A percentile compares a stretch with the other conserved stretches of the same genome.
Conservation (phyloP, 2,888 invertebrate genomes). For the Scaptomyza polygonia region DNA sequence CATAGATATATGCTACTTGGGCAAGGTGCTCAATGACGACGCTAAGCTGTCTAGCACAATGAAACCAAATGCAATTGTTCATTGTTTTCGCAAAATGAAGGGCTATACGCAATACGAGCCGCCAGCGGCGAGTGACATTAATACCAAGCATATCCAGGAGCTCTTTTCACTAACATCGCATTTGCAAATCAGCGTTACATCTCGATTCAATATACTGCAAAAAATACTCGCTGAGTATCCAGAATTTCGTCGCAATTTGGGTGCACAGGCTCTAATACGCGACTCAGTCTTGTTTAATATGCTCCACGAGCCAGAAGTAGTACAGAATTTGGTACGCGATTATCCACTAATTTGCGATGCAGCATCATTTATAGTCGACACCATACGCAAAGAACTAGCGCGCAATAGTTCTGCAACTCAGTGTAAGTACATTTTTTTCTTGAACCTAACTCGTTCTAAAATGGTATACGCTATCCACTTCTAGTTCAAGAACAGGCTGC, state of each 20-base stretch:
- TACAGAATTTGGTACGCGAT: constrained; percentile 87
- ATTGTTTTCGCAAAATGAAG: constrained; percentile 85
- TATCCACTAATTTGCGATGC: constrained; percentile 90
- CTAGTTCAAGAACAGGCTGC: constrained; percentile 81
- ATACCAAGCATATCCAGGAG: constrained; percentile 70
- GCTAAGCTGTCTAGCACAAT: constrained; percentile 85
- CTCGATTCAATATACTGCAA: constrained; percentile 85
- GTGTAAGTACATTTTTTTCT: constrained; percentile 61
- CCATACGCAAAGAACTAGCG: constrained; percentile 82
- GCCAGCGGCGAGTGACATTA: constrained; percentile 60
- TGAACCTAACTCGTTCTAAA: neutral
- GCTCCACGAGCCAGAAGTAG: constrained; percentile 87
- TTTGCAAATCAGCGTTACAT: constrained; percentile 84
- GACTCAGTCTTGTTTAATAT: constrained; percentile 89
- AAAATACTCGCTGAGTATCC: constrained; percentile 89
- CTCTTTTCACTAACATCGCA: constrained; percentile 82
- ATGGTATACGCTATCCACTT: neutral
- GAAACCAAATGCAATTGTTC: constrained; percentile 86
- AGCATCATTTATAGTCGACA: constrained; percentile 85
- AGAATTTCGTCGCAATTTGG: constrained; percentile 88
- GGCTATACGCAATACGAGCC: constrained; percentile 70
- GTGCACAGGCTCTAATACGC: constrained; percentile 89
- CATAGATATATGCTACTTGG: constrained; percentile 88
- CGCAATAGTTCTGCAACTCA: constrained; percentile 76
- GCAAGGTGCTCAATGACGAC: constrained; percentile 86